phyloP scores from a whole-genome alignment of 1,140 invertebrate species.

The Heliconius eleuchia region DNA sequence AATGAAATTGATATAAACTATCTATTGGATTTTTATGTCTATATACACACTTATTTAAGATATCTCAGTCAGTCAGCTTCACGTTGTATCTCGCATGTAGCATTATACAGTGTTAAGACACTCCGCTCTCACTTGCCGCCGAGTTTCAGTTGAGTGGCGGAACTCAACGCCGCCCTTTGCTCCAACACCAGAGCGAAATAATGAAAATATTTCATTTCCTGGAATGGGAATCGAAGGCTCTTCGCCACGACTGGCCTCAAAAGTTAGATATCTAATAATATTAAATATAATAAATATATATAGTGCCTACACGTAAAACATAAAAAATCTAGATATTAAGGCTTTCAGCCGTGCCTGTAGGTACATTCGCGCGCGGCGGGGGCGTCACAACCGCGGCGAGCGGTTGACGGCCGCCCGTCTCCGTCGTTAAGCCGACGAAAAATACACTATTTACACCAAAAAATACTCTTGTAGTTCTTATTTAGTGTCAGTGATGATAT shows the following conservation, averaged over 20 bases:
- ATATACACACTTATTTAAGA: too few species aligned
- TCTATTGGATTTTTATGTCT: too few species aligned
- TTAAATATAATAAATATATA: background rate
- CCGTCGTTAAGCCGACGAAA: background rate
- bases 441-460: background rate
- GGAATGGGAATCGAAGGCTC: too few species aligned
- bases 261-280: background rate
- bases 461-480: background rate
- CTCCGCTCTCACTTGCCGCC: background rate
- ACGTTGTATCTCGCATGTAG: background rate
- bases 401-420: constrained; percentile 53
- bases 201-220: background rate
- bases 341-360: constrained; percentile 2
- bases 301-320: background rate
- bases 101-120: background rate
- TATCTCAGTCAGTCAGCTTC: background rate
- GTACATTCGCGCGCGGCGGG: constrained; percentile 39
- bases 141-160: background rate
- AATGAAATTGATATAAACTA: too few species aligned
- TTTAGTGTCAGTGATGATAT: background rate
- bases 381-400: constrained; percentile 62
- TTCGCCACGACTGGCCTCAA: too few species aligned
- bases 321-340: background rate
- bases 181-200: background rate
- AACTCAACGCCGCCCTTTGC: background rate